Evolutionary conservation across 1,140 invertebrate genomes (phyloP).

Genomic region (Pemphigus obesinymphae): DNA sequence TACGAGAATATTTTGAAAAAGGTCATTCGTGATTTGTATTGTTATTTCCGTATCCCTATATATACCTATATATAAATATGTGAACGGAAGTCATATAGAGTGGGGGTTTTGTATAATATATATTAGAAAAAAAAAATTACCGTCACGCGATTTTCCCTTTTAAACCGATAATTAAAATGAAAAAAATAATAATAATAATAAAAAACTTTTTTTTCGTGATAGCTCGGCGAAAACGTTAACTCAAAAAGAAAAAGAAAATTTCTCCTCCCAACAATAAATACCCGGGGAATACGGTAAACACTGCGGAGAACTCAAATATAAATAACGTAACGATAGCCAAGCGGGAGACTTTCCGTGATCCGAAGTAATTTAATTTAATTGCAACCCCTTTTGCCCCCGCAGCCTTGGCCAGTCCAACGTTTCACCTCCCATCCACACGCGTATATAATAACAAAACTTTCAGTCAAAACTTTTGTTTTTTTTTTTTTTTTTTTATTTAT

Average conservation of each 20-base stretch:
- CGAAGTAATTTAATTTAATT: conserved; percentile 35
- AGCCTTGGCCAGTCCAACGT: not conserved
- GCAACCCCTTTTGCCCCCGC: not conserved
- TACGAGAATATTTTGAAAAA: not conserved
- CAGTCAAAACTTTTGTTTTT: not conserved
- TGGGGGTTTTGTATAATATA: too few species aligned
- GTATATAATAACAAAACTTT: not conserved
- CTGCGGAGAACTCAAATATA: conserved; percentile 2
- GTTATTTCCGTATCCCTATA: not conserved
- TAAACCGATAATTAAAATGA: conserved; percentile 30
- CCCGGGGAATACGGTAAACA: too few species aligned
- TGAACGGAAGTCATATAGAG: not conserved
- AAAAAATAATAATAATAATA: too few species aligned
- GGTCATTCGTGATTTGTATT: not conserved
- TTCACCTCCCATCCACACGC: not conserved
- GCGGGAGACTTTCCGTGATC: conserved; percentile 16
- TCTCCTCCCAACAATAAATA: not conserved
- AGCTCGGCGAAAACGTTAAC: not conserved
- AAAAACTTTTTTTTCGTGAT: not conserved
- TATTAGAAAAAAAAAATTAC: too few species aligned
- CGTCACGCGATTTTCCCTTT: conserved; percentile 28
- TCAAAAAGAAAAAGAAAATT: not conserved
- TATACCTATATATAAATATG: not conserved
- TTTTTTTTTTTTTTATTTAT: not conserved
- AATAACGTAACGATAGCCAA: conserved; percentile 20